Base-by-base conservation (phyloP, 1,140 invertebrate genomes). In the Bombyx mandarina region DNA sequence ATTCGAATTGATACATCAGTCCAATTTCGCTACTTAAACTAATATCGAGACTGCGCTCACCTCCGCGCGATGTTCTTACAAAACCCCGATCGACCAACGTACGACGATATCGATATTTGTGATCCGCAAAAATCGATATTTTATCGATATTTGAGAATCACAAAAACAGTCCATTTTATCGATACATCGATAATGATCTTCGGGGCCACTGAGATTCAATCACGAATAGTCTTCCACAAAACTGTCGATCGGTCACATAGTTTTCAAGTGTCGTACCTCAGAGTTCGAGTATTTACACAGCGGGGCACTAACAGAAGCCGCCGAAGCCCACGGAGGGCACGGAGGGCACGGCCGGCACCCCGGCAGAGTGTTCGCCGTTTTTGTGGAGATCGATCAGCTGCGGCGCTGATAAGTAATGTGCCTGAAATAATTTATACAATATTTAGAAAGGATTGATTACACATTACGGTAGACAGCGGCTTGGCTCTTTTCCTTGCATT, bases 311-410 rank as follows among this genome's bases (percentile, higher is more conserved):
- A 75, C 87, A 88, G 77, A 88, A 88, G 60, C 87, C 84, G 61
- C 82, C 81, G 76, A 88, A 88, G 73, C 85, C 84, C 58, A 88
- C 87, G 56, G 84, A 84, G 50, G 85, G 85, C 71, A 85, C 82
- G 64, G 79, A 80, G 49, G 79, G 82, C 68, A 78, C 77, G 45
- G 71, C 51, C 53, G 75, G 64, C 63, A 69, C 71, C 59, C 60
- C 67, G 54, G 60, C 70, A 50, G 72, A 63, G 61, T 81, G 77
- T 66, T 85, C 83, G 63, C 79, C 83, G 75, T 77, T 80, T 73
- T 87, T 88, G 75, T 88, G 85, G 66, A 83, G 77, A 60, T 82
- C 82, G 56, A 85, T 65, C 46, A 85, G 75, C 65, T 74, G 77
- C 62, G 79, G 79, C 71, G 82, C 77, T 60, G 79, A 79, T 65